Evolutionary conservation across 2,797 vertebrate genomes (phyloP), one percentile per base, ranked within the genome.

Genomic region (Acanthurus tractus): DNA sequence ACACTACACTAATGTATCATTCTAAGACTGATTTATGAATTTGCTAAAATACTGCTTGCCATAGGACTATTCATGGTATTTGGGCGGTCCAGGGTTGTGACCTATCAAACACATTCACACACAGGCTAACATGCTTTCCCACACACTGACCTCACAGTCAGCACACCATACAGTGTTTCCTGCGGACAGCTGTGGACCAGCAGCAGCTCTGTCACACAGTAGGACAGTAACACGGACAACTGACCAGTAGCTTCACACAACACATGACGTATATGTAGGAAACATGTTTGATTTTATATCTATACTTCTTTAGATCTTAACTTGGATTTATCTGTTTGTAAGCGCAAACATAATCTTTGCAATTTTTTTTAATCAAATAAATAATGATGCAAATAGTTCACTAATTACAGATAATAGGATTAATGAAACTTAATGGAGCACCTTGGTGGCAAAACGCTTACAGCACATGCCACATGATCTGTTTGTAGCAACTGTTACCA

Each of bases 161-260:
- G 82, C 82, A 72, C 79, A 82, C 79, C 1, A 2, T 40, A 40
- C 38, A 40, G 78, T 74, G 63, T 85, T 86, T 86, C 58, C 71
- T 14, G 62, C 63, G 67, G 88, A 88, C 91, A 92, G 83, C 89
- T 87, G 84, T 59, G 72, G 64, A 79, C 40, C 77, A 84, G 70
- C 74, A 79, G 69, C 58, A 11, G 48, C 36, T 64, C 66, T 6
- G 77, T 80, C 82, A 78, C 70, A 70, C 77, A 80, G 75, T 76
- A 57, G 61, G 76, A 71, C 69, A 54, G 76, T 53, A 73, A 84
- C 66, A 76, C 63, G 81, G 82, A 74, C 78, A 65, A 78, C 55
- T 76, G 86, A 73, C 79, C 58, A 67, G 29, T 2, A 38, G 17
- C 25, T 49, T 40, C 29, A 57, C 69, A 61, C 63, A 34, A 58